Percentiles rank a stretch among this genome's conserved stretches.
Conservation (phyloP, 2,888 invertebrate genomes). For the Morpho achilles region DNA sequence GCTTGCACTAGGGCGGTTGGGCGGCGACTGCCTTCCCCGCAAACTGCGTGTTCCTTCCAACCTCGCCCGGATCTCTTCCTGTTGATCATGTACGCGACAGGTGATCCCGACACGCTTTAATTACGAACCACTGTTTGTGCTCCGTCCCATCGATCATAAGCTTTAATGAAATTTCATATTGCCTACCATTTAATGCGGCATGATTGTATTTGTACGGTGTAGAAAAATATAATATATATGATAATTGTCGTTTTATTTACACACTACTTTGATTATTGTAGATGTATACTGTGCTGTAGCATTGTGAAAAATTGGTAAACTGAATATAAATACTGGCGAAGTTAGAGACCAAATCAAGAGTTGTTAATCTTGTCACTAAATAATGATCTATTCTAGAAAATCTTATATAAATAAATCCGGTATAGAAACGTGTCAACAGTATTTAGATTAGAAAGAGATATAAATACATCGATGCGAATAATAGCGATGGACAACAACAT, state of each 20-base stretch:
- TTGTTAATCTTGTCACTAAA: too few species aligned
- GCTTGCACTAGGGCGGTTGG: slow-evolving; percentile 65
- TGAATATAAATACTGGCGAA: too few species aligned
- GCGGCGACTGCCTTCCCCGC: slow-evolving; percentile 67
- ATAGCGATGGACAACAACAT: too few species aligned
- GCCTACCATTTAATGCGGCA: slow-evolving; percentile 1
- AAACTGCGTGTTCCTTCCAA: slow-evolving; percentile 45
- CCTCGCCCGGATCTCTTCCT: slow-evolving; percentile 70
- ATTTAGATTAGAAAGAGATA: too few species aligned
- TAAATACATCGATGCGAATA: too few species aligned
- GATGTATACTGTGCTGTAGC: too few species aligned
- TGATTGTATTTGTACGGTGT: not conserved
- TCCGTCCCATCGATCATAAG: slow-evolving; percentile 17
- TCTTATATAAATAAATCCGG: too few species aligned
- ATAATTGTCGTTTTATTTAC: not conserved
- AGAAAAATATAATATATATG: not conserved
- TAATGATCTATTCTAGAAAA: too few species aligned
- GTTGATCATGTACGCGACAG: slow-evolving; percentile 74
- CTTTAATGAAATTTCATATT: slow-evolving; percentile 1
- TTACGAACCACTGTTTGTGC: slow-evolving; percentile 24
- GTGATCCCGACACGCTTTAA: slow-evolving; percentile 47
- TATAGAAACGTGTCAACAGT: too few species aligned
- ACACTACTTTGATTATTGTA: not conserved
- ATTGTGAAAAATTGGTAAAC: too few species aligned
- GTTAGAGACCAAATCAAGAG: too few species aligned